Evolutionary conservation across 2,888 invertebrate species (phyloP).

Genomic region (Tenthredo livida): DNA sequence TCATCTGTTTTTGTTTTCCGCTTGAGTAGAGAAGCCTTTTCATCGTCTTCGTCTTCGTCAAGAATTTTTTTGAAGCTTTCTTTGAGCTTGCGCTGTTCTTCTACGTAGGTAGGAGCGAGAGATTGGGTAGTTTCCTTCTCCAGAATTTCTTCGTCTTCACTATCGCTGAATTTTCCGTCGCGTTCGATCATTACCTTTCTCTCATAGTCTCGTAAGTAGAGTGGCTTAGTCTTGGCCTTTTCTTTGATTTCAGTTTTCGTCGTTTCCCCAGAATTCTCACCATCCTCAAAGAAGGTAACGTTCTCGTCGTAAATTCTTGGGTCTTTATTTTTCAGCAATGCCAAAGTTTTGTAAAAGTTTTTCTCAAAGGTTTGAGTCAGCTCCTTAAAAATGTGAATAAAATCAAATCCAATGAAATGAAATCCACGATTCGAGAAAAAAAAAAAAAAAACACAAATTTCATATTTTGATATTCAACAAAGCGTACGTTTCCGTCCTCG

Average conservation of each 20-base stretch:
- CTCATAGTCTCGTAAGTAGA: slow-evolving; percentile 90
- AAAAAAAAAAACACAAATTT: background rate
- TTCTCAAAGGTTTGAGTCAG: slow-evolving; percentile 87
- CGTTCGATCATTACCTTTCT: slow-evolving; percentile 86
- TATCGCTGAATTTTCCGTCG: slow-evolving; percentile 80
- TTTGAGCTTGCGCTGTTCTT: slow-evolving; percentile 85
- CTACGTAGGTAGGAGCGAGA: slow-evolving; percentile 81
- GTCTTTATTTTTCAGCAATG: slow-evolving; percentile 92
- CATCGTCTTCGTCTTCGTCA: slow-evolving; percentile 80
- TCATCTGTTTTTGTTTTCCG: slow-evolving; percentile 78
- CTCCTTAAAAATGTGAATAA: slow-evolving; percentile 75
- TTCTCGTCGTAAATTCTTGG: slow-evolving; percentile 92
- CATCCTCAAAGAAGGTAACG: slow-evolving; percentile 84
- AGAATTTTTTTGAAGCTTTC: slow-evolving; percentile 82
- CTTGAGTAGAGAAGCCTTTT: slow-evolving; percentile 72
- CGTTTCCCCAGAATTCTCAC: slow-evolving; percentile 54
- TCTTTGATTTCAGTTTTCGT: slow-evolving; percentile 67
- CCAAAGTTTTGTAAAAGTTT: slow-evolving; percentile 92
- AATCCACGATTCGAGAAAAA: background rate
- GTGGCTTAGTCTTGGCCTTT: slow-evolving; percentile 80
- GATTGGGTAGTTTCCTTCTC: slow-evolving; percentile 64
- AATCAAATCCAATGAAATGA: background rate
- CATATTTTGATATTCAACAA: background rate
- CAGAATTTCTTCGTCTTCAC: slow-evolving; percentile 69
- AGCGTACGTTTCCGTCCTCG: slow-evolving; percentile 81